These are phyloP conservation scores for Drosophila kanapiae DNA, from an alignment of 1,140 invertebrate species.

Conservation along the genomic window DNA sequence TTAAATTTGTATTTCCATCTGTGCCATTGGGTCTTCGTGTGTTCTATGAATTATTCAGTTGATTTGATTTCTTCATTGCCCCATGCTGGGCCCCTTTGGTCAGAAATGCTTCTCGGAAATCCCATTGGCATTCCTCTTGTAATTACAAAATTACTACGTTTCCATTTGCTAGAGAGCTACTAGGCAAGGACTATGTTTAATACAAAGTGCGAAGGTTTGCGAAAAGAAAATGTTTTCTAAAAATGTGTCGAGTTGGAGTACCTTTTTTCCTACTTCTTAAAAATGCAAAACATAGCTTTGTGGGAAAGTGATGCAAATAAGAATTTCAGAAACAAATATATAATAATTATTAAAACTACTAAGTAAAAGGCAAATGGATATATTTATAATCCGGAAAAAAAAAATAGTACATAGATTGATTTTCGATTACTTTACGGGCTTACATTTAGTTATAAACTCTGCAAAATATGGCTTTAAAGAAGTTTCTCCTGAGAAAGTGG, in stretches of 20 bases:
- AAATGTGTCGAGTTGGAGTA: neutral
- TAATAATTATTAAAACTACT: too few relatives aligned
- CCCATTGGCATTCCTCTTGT: neutral
- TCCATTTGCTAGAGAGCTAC: neutral
- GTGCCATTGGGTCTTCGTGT: conserved; percentile 15
- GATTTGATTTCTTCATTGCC: conserved; percentile 41
- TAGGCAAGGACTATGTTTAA: neutral
- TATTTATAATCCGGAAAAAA: too few relatives aligned
- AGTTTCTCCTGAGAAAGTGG: too few relatives aligned
- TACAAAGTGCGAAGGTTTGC: neutral
- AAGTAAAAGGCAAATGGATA: too few relatives aligned
- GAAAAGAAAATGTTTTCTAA: neutral
- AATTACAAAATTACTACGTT: conserved; percentile 13
- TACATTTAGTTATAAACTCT: too few relatives aligned
- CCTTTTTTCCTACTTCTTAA: neutral
- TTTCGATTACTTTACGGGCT: too few relatives aligned
- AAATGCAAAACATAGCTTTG: neutral
- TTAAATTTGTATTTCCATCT: conserved; percentile 39
- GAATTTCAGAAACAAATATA: too few relatives aligned
- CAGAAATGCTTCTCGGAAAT: conserved; percentile 1
- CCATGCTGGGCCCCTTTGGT: conserved; percentile 3
- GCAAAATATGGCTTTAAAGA: too few relatives aligned
- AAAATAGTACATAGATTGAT: too few relatives aligned
- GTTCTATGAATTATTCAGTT: conserved; percentile 45
- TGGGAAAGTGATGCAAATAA: neutral